Base-by-base conservation (phyloP, 1,140 invertebrate genomes). In the Penaeus indicus region DNA sequence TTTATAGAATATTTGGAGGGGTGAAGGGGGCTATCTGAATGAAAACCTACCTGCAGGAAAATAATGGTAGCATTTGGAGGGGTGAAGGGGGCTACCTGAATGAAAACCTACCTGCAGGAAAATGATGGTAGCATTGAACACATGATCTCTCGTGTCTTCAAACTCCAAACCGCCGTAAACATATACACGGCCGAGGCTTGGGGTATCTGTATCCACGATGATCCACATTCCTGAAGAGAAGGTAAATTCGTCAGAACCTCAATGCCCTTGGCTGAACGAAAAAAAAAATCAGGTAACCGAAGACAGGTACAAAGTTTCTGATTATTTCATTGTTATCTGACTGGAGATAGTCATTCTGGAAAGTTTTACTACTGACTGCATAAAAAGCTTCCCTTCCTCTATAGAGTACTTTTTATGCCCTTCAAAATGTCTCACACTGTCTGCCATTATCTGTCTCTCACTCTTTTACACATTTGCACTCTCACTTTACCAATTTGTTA, bases 151-250 rank as follows among this genome's bases (percentile, higher is more conserved):
- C 0, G 83, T 84, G 75, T 90, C 84, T 42, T 84, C 86, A 79
- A 90, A 84, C 63, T 90, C 90, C 3, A 90, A 60, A 19, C 60
- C 64, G 18, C 90, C 90, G 27, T 90, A 90, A 3, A 90, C 85
- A 21, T 72, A 86, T 3, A 90, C 83, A 1, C 86, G 72, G 8
- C 18, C 78, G 22, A 90, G 72, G 0, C 42, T 54, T 3, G 90
- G 90, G 11, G 88, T 86, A 11, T 13, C 62, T 13, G 64, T 83
- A 42, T 90, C 90, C 63, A 87, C 79, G 42, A 89, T 84, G 19
- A 90, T 21, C 86, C 86, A 90, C 69, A 88, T 75, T 8, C 85
- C 90, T 85, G 42, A 67, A 72, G 27, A 79, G 16, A 11, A 32
- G n/a, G 4, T 25, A 32, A 64, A 7, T 11, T 19, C 4, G 22